Conservation (phyloP, 2,888 invertebrate genomes). For the Mythimna pallens region DNA sequence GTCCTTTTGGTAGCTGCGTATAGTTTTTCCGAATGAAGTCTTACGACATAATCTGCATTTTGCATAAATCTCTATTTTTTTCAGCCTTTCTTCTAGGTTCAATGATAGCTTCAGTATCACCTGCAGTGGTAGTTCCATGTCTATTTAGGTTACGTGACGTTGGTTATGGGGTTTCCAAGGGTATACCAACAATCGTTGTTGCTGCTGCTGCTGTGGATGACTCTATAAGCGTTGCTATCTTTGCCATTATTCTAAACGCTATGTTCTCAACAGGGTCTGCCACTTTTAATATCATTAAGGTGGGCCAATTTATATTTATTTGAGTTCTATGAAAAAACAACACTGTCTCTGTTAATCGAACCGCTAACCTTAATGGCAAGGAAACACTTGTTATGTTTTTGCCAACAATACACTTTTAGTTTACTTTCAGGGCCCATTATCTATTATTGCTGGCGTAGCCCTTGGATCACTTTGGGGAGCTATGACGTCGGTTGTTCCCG, state of each 20-base stretch:
- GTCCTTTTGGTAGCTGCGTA: neutral
- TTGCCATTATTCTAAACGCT: slow-evolving; percentile 95
- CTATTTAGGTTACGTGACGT: slow-evolving; percentile 93
- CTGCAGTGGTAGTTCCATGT: slow-evolving; percentile 97
- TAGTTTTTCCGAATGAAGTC: neutral
- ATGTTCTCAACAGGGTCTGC: slow-evolving; percentile 93
- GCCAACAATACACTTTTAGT: slow-evolving; percentile 1
- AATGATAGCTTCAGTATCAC: slow-evolving; percentile 96
- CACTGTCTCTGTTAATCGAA: neutral
- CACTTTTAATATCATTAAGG: slow-evolving; percentile 92
- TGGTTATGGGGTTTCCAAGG: slow-evolving; percentile 95
- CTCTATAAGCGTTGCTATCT: slow-evolving; percentile 96
- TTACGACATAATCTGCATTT: neutral
- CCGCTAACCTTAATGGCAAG: neutral
- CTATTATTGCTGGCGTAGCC: slow-evolving; percentile 93
- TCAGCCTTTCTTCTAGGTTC: slow-evolving; percentile 93
- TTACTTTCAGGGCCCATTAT: slow-evolving; percentile 91
- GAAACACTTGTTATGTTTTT: neutral
- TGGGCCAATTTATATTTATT: slow-evolving; percentile 35
- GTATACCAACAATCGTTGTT: slow-evolving; percentile 96
- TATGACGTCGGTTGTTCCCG: slow-evolving; percentile 93
- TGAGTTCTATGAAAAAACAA: too few relatives aligned
- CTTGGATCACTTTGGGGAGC: slow-evolving; percentile 94
- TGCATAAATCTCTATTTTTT: neutral
- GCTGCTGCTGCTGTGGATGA: slow-evolving; percentile 97